Base-by-base conservation (phyloP, 1,140 invertebrate species). In the Listronotus bonariensis region DNA sequence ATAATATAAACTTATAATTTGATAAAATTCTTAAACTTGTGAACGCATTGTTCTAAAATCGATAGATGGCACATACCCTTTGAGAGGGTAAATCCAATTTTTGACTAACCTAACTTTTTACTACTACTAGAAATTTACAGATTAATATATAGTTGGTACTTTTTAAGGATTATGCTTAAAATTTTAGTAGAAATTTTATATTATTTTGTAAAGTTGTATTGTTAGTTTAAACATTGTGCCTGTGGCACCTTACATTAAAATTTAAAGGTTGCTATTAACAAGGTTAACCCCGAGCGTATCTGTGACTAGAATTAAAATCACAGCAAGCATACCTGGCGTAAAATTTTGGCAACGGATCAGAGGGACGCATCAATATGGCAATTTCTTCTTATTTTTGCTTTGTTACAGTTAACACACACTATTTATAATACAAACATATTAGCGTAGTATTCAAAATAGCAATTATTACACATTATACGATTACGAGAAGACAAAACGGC, bases 91-190 rank as follows among this genome's bases (percentile, higher is more conserved):
- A 31, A 54, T 40, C 52, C 49, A 64, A 55, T 48, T 71, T 65
- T 68, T 64, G 45, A 60, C 72, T 74, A 74, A 53, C 68, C 72
- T 74, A 74, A 67, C 54, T 57, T 17, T 20, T 66, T 54, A 55
- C 69, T 73, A 74, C 65, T 55, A 36, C 69, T 74, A 74, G 45
- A 64, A 72, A 73, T 75, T 72, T 75, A 76, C 73, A 76, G 68
- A 68, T 74, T 76, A 76, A 70, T 76, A 82, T 82, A 83, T 83
- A 84, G 67, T 85, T 85, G 84, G 84, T 85, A 85, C 83, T 79
- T 84, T 82, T 74, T 82, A 84, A 83, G 65, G 82, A 84, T 84
- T 84, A 84, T 83, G 82, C 82, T 84, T 84, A 79, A 75, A 71
- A 40, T 49, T 72, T 70, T 77, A 80, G 81, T 85, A 85, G 82